These are phyloP conservation scores for Hirundo rustica DNA, from an alignment of 2,797 vertebrate species.

Conservation along the genomic window DNA sequence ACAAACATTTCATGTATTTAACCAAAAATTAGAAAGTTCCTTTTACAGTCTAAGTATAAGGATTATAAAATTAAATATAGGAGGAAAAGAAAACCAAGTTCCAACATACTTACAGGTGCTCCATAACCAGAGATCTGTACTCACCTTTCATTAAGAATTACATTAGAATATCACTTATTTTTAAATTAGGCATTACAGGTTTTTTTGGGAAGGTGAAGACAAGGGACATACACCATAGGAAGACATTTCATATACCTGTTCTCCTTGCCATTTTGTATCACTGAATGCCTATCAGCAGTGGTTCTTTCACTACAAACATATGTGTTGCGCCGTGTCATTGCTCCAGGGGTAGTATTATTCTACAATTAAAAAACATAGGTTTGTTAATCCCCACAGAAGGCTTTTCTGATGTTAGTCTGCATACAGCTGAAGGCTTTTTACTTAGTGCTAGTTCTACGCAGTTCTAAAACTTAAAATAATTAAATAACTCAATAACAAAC, in stretches of 20 bases:
- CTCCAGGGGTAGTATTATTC: conserved; percentile 89
- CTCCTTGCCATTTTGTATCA: conserved; percentile 97
- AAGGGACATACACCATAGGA: conserved; percentile 14
- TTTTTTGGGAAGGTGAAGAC: conserved; percentile 27
- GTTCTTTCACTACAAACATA: conserved; percentile 96
- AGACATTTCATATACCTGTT: conserved; percentile 86
- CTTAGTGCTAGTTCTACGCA: not conserved
- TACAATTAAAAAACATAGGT: conserved; percentile 63
- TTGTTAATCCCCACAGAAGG: conserved; percentile 40
- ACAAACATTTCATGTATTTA: not conserved
- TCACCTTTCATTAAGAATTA: conserved; percentile 27
- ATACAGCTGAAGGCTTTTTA: not conserved
- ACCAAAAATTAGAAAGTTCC: not conserved
- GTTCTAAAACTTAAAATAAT: not conserved
- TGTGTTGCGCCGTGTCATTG: conserved; percentile 96
- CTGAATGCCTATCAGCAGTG: conserved; percentile 91
- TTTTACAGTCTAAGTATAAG: not conserved
- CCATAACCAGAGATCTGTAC: not conserved
- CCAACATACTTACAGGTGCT: conserved; percentile 17
- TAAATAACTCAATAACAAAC: not conserved
- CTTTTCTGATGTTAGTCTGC: not conserved
- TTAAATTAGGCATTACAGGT: not conserved
- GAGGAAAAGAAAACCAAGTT: accelerated
- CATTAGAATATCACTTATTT: not conserved
- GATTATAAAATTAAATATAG: not conserved